Conservation (phyloP, 2,888 invertebrate genomes). For the Prionchulus punctatus region DNA sequence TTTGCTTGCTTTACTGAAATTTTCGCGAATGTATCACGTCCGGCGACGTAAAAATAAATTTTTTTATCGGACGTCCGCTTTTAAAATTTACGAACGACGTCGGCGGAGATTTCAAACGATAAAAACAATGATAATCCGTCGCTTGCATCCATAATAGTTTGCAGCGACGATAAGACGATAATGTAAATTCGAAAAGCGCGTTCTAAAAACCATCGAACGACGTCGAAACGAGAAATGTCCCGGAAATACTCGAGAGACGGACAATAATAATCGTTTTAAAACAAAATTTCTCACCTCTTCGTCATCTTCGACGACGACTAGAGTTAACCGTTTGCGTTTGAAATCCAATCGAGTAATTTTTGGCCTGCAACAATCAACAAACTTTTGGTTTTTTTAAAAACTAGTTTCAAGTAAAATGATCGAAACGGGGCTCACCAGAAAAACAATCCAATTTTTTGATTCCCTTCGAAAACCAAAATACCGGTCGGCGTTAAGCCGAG, state of each 20-base stretch:
- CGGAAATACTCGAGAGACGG: too few species aligned
- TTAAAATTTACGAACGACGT: not conserved
- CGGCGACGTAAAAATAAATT: not conserved
- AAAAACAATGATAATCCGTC: too few species aligned
- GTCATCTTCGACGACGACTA: constrained; percentile 95
- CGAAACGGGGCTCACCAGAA: constrained; percentile 51
- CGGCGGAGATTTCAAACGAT: too few species aligned
- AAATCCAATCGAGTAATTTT: constrained; percentile 95
- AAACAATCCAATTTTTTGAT: constrained; percentile 90
- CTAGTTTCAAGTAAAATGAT: not conserved
- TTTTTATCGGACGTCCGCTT: not conserved
- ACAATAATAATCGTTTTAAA: too few species aligned
- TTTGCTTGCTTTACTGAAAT: too few species aligned
- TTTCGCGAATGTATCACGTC: too few species aligned
- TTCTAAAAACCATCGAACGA: too few species aligned
- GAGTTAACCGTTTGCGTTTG: constrained; percentile 85
- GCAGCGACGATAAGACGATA: not conserved
- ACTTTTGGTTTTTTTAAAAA: not conserved
- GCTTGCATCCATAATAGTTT: not conserved
- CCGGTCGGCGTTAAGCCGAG: constrained; percentile 94
- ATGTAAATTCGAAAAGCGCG: not conserved
- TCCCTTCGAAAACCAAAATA: constrained; percentile 88
- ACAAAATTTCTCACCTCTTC: constrained; percentile 47
- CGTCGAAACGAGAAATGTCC: too few species aligned
- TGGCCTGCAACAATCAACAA: constrained; percentile 41